Evolutionary conservation across 2,113 vertebrate species (phyloP), one percentile per base, ranked within the genome.

Genomic region (Edolisoma coerulescens): DNA sequence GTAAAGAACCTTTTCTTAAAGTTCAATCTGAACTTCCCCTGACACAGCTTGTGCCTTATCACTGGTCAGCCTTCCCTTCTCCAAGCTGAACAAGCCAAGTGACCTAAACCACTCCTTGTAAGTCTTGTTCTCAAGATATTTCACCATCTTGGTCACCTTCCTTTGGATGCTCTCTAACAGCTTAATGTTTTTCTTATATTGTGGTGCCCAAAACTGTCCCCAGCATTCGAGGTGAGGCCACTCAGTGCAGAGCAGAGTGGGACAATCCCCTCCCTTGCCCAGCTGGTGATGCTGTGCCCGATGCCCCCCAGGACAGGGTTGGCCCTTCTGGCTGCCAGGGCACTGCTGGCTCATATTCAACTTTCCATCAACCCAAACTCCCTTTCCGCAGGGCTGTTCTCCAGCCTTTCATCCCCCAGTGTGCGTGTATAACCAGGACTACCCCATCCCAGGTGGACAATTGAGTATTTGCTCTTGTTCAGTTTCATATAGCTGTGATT

Each of bases 171-270:
- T 76, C 37, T 59, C 32, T 32, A 35, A 35, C 2, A 50, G 21
- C 26, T 35, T 15, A 15, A 44, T 37, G 21, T 52, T 37, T 59
- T 74, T 59, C 4, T 70, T 53, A 52, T 1, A 23, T 27, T 47
- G 9, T 41, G 6, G 44, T 6, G 13, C 44, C 44, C 42, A 27
- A 24, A 37, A 4, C 9, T 24, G 26, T 6, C 9, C 39, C 7
- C 37, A 56, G 17, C 3, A 21, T 13, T 47, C 0, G 0, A 21
- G 33, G 3, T 45, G 39, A 75, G 37, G 32, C 37, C 0, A 0
- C 5, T 10, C 59, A 67, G 13, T 0, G 6, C 60, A 52, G 53
- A 67, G 59, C 22, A 57, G 35, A 80, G 33, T 0, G 0, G 28
- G 28, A 68, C 45, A 45, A 18, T 53, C 24, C 28, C 17, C 23